These are phyloP conservation scores for Megalops cyprinoides DNA, from an alignment of 2,797 vertebrate genomes.

Conservation along the genomic window DNA sequence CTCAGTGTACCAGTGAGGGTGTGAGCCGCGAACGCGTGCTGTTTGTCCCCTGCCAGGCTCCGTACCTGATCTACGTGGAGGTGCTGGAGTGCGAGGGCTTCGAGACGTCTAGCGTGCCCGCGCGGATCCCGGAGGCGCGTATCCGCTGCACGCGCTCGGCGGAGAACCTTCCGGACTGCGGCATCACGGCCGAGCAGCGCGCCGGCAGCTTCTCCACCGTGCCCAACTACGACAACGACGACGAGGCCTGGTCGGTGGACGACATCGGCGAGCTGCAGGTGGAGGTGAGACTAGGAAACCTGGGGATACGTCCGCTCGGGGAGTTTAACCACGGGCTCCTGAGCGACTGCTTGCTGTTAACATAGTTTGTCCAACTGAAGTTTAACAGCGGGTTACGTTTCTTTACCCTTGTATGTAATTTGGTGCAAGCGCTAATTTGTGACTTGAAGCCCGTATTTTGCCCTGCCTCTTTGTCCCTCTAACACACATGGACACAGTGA, in stretches of 20 bases:
- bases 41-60: constrained; percentile 74
- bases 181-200: constrained; percentile 83
- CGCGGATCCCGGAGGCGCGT: constrained; percentile 90
- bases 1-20: too few species aligned
- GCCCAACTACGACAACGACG: constrained; percentile 94
- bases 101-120: constrained; percentile 86
- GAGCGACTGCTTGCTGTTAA: too few species aligned
- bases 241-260: constrained; percentile 94
- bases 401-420: too few species aligned
- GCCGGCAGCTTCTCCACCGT: constrained; percentile 87
- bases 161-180: constrained; percentile 91
- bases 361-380: too few species aligned
- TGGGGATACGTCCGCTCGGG: too few species aligned
- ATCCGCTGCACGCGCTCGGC: constrained; percentile 92
- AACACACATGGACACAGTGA: too few species aligned
- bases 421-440: background rate
- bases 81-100: constrained; percentile 95
- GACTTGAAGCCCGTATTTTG: too few species aligned
- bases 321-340: too few species aligned
- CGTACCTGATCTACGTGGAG: constrained; percentile 95
- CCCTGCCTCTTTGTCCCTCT: too few species aligned
- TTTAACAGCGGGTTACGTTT: background rate
- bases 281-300: constrained; percentile 85
- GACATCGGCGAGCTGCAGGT: constrained; percentile 96
- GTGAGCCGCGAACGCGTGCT: background rate